Base-by-base conservation (phyloP, 1,140 invertebrate genomes). In the Macrocentrus cingulum region DNA sequence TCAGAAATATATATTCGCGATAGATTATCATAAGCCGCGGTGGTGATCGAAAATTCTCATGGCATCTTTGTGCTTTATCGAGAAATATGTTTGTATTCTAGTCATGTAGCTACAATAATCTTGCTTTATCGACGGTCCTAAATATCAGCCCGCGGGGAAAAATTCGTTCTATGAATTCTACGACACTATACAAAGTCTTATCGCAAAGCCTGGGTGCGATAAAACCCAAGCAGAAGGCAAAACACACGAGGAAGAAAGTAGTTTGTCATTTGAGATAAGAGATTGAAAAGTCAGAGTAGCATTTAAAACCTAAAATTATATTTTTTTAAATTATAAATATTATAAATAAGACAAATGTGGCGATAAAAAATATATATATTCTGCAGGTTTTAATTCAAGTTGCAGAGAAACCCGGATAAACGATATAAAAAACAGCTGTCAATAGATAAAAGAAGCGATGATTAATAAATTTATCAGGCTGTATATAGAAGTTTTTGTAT, bases 81-180 rank as follows among this genome's bases (percentile, higher is more conserved):
- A n/a, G n/a, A n/a, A n/a, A n/a, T 48, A 11, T 46, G 22, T 46
- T n/a, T 46, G 22, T n/a, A 20, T 46, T n/a, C n/a, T n/a, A n/a
- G n/a, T n/a, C n/a, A 9, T 48, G 9, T 29, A 29, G 9, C 8
- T 39, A 39, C 36, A 15, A 39, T n/a, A n/a, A n/a, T n/a, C n/a
- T n/a, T n/a, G 15, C 13, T 39, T 39, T 39, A 39, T 39, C 36
- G 8, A n/a, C 13, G 36, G 8, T 13, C 15, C 8, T 11, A 39
- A 5, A 15, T 16, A 34, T 13, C 22, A 19, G 22, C 34, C 15
- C 25, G n/a, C 29, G 23, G 48, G 7, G 34, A 44, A 18, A 56
- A 36, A 46, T 56, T 56, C 25, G 54, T 56, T 46, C 8, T 39
- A n/a, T 13, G 36, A n/a, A n/a, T n/a, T n/a, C n/a, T n/a, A n/a